phyloP scores from a whole-genome alignment of 2,888 invertebrate genomes.

The Amphipoea lucens region DNA sequence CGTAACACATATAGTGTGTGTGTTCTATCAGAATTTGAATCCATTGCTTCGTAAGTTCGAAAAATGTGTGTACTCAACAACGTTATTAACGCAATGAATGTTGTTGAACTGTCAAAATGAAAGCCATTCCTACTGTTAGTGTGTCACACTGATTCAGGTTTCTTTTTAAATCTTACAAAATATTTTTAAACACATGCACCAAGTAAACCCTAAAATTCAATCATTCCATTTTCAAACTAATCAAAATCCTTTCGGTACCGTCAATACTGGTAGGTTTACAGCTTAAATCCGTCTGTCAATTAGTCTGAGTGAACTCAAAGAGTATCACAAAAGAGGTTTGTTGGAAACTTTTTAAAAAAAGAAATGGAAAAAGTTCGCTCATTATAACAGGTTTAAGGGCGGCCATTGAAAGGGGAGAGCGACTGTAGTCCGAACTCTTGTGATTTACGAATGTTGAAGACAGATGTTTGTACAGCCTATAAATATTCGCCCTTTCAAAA shows the following conservation, averaged over 20 bases:
- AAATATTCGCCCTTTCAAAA: constrained; percentile 55
- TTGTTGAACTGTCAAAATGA: too few relatives aligned
- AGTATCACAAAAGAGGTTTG: constrained; percentile 75
- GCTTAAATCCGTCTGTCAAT: constrained; percentile 71
- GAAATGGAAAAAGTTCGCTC: constrained; percentile 86
- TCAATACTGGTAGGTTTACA: constrained; percentile 52
- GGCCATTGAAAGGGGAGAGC: constrained; percentile 64
- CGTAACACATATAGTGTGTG: too few relatives aligned
- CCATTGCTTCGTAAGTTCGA: neutral
- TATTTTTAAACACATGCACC: constrained; percentile 15
- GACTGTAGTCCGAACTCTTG: constrained; percentile 60
- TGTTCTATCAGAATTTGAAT: too few relatives aligned
- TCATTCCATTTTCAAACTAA: constrained; percentile 38
- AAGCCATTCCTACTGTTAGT: neutral
- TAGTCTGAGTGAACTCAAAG: constrained; percentile 74
- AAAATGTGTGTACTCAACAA: neutral
- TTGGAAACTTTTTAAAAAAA: constrained; percentile 71
- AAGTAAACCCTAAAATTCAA: neutral
- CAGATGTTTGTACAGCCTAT: constrained; percentile 63
- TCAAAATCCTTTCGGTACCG: constrained; percentile 41
- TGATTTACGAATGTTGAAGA: constrained; percentile 64
- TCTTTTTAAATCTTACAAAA: constrained; percentile 6
- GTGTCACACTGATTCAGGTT: neutral
- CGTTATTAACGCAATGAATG: neutral
- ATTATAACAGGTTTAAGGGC: constrained; percentile 85